Conservation (phyloP, 2,113 vertebrate species). For the Urocolius indicus region DNA sequence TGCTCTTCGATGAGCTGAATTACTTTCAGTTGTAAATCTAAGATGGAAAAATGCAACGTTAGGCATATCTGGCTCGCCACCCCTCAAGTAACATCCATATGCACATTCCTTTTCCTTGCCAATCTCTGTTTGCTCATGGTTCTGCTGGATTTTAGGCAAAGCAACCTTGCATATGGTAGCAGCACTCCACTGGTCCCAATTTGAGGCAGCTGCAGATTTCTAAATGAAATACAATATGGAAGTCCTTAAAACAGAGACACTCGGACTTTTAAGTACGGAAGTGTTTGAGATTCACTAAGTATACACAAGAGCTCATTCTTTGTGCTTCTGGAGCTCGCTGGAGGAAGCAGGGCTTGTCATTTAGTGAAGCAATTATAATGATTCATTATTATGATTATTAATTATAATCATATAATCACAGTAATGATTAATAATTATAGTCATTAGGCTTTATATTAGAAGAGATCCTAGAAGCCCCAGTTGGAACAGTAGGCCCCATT, state of each 20-base stretch:
- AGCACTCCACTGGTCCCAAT: neutral
- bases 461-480: slow-evolving; percentile 26
- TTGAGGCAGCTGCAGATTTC: slow-evolving; percentile 41
- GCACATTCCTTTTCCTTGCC: slow-evolving; percentile 22
- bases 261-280: neutral
- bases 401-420: slow-evolving; percentile 62
- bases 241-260: neutral
- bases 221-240: neutral
- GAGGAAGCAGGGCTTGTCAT: slow-evolving; percentile 52
- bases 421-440: slow-evolving; percentile 71
- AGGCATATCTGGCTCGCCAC: neutral
- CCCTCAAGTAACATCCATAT: neutral
- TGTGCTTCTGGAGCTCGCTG: neutral
- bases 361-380: slow-evolving; percentile 61
- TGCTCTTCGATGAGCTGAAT: neutral
- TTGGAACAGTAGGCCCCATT: neutral
- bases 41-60: neutral
- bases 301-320: slow-evolving; percentile 29
- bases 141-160: slow-evolving; percentile 4
- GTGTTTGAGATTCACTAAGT: slow-evolving; percentile 21
- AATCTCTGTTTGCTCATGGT: neutral
- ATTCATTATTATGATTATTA: slow-evolving; percentile 68
- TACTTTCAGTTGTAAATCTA: slow-evolving; percentile 1
- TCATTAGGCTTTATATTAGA: slow-evolving; percentile 64
- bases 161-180: neutral